A percentile compares a stretch with the other conserved stretches of the same genome.
phyloP scores from a whole-genome alignment of 1,140 invertebrate genomes.

The Drosophila micromelanica region DNA sequence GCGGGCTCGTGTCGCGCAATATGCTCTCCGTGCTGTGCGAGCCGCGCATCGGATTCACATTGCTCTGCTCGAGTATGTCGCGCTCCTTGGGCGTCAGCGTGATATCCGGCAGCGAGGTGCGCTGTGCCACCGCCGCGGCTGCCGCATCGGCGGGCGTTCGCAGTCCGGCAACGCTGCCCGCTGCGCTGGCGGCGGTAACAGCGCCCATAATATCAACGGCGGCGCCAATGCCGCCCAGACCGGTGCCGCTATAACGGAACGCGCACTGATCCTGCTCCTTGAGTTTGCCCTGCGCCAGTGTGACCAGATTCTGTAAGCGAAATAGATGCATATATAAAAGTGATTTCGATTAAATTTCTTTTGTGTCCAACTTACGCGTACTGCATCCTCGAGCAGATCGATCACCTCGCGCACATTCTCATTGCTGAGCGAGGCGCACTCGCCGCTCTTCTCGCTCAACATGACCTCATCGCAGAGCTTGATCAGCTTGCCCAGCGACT shows the following conservation, averaged over 20 bases:
- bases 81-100: conserved; percentile 89
- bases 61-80: conserved; percentile 83
- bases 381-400: conserved; percentile 90
- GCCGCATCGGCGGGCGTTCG: conserved; percentile 46
- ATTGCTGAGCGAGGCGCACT: conserved; percentile 87
- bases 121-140: conserved; percentile 77
- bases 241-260: conserved; percentile 58
- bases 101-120: conserved; percentile 90
- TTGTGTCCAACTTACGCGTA: conserved; percentile 86
- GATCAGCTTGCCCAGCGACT: conserved; percentile 93
- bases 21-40: conserved; percentile 90
- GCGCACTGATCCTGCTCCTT: conserved; percentile 85
- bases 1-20: conserved; percentile 87
- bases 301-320: conserved; percentile 86
- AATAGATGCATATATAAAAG: conserved; percentile 7
- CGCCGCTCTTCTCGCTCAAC: conserved; percentile 86
- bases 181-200: conserved; percentile 49
- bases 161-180: conserved; percentile 21
- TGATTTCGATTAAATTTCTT: not conserved
- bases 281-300: conserved; percentile 88
- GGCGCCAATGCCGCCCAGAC: conserved; percentile 66
- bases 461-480: conserved; percentile 95
- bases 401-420: conserved; percentile 92
- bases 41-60: conserved; percentile 86
- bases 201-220: conserved; percentile 70